These are phyloP conservation scores for Drosophila dives DNA, from an alignment of 2,888 invertebrate genomes.

Conservation along the genomic window DNA sequence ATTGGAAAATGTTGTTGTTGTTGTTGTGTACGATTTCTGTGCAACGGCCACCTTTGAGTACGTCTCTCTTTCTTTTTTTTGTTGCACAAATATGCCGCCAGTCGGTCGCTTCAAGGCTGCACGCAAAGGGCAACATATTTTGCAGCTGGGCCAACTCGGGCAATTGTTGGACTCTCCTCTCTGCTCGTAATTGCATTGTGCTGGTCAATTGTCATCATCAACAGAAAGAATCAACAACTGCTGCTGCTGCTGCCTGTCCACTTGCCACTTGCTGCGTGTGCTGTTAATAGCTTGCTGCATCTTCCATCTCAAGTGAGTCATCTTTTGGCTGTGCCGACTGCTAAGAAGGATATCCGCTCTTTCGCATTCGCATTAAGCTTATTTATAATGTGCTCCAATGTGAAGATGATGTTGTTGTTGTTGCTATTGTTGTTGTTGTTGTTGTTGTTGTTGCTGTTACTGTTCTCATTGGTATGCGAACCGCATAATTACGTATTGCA, in stretches of 20 bases:
- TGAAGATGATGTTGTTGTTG: constrained; percentile 11
- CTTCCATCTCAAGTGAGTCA: constrained; percentile 40
- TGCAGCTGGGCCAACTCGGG: constrained; percentile 28
- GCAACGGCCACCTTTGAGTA: constrained; percentile 34
- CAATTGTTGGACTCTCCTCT: constrained; percentile 15
- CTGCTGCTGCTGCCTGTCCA: constrained; percentile 45
- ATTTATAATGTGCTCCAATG: constrained; percentile 36
- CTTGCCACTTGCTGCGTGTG: constrained; percentile 58
- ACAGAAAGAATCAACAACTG: constrained; percentile 35
- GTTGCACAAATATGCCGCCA: constrained; percentile 15
- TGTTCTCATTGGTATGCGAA: constrained; percentile 53
- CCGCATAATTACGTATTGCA: constrained; percentile 64
- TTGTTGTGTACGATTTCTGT: constrained; percentile 34
- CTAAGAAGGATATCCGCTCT: constrained; percentile 77
- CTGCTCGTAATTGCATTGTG: constrained; percentile 50
- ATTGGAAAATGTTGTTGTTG: constrained; percentile 60
- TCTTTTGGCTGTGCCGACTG: constrained; percentile 29
- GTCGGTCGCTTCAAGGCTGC: constrained; percentile 28
- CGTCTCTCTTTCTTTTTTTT: constrained; percentile 1
- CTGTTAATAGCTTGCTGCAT: constrained; percentile 40
- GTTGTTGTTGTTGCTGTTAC: not conserved
- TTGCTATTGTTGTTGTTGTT: not conserved
- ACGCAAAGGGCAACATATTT: constrained; percentile 36
- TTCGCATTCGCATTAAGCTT: constrained; percentile 34
- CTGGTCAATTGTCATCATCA: constrained; percentile 33